Base-by-base conservation (phyloP, 2,797 vertebrate genomes). In the Danionella dracula region DNA sequence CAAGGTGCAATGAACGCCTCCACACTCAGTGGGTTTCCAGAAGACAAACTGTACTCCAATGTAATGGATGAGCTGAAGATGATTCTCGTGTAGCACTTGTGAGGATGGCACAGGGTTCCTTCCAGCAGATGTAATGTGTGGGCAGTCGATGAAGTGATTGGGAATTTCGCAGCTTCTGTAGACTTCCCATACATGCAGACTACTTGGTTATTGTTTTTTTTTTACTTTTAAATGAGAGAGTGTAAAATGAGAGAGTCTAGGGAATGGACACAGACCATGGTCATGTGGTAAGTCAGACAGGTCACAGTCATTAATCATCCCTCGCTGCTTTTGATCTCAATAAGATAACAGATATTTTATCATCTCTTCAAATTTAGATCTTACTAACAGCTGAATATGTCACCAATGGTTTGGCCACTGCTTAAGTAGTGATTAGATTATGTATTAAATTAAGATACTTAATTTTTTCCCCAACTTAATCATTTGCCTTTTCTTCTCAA, bases 91-190 rank as follows among this genome's bases (percentile, higher is more conserved):
- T 21, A 23, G 11, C 5, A 8, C 11, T 13, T 60, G 11, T 34
- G 19, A 54, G 19, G 6, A 16, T 19, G 16, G 49, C 19, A 32
- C 9, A 23, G 11, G 19, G 19, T 45, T 55, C 13, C 35, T 1
- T 16, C 10, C 32, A 37, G 32, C 62, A 54, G 62, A 65, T 45
- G 46, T 62, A 46, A 20, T 29, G 46, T 20, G 46, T 51, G 59
- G 59, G 59, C 23, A 40, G 37, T 3, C 13, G 8, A 35, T 2
- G 35, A 23, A 50, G 23, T 51, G 35, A 63, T 31, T 21, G n/a
- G 11, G 15, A 40, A 32, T 37, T 9, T 31, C 49, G 42, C 44
- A 21, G 54, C 37, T 62, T 12, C 41, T 23, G 48, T 51, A 51
- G 23, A 32, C 32, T 51, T 63, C 16, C 41, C 60, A 63, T 4